Percentiles rank a stretch among this genome's conserved stretches.
These are phyloP conservation scores for Alca torda DNA, from an alignment of 2,797 vertebrate species.

Conservation along the genomic window DNA sequence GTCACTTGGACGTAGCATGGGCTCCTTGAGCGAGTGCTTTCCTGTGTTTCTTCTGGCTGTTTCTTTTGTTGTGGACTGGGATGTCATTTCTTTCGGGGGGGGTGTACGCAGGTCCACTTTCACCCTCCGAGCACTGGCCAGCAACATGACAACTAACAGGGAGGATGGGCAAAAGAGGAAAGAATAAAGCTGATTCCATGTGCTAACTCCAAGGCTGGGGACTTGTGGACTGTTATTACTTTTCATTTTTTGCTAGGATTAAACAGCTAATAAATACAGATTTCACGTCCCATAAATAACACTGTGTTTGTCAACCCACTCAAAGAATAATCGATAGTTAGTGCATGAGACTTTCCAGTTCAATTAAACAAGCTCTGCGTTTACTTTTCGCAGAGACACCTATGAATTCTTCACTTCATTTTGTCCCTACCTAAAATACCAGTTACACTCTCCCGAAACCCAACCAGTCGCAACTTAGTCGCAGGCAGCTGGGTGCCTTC, in stretches of 20 bases:
- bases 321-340: not conserved
- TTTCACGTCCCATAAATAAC: not conserved
- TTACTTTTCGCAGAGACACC: not conserved
- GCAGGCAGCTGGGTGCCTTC: not conserved
- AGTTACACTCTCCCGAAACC: not conserved
- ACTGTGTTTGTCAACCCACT: not conserved
- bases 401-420: not conserved
- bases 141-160: not conserved
- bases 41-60: not conserved
- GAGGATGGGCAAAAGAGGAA: not conserved
- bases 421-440: not conserved
- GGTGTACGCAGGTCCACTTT: not conserved
- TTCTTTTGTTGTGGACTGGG: not conserved
- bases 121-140: not conserved
- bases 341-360: not conserved
- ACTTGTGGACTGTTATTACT: not conserved
- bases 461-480: not conserved
- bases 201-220: not conserved
- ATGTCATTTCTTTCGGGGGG: not conserved
- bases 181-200: not conserved
- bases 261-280: not conserved
- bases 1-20: rapidly evolving
- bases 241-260: not conserved
- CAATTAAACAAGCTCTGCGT: not conserved
- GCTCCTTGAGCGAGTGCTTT: not conserved